phyloP scores from a whole-genome alignment of 2,113 vertebrate species.

The Cnemophilus loriae region DNA sequence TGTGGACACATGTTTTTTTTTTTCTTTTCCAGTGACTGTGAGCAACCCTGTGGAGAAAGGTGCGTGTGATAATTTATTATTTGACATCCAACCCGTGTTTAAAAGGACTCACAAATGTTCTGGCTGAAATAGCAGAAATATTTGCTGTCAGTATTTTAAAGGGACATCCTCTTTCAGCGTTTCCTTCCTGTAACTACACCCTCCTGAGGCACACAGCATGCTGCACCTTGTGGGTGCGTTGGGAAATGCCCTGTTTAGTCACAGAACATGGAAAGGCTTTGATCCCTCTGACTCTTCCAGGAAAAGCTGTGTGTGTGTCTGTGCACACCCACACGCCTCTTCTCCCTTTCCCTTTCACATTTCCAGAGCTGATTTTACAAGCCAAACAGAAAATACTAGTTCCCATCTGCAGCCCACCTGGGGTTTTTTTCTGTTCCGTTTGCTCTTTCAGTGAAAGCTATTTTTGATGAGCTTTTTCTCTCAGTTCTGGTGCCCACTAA shows the following conservation, averaged over 20 bases:
- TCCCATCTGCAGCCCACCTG: not conserved
- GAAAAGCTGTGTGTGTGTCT: rapidly evolving
- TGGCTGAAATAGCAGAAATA: not conserved
- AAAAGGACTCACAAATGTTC: not conserved
- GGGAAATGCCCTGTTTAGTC: not conserved
- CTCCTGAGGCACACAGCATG: not conserved
- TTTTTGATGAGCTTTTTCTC: not conserved
- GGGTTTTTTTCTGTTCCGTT: not conserved
- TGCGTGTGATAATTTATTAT: conserved; percentile 53
- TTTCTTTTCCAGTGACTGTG: conserved; percentile 82
- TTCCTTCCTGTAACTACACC: not conserved
- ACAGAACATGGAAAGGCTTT: not conserved
- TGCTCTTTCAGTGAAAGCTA: not conserved
- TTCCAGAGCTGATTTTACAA: not conserved
- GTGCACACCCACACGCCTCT: not conserved
- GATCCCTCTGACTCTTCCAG: not conserved
- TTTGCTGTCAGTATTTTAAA: not conserved
- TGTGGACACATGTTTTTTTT: not conserved
- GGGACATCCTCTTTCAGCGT: not conserved
- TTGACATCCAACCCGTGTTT: not conserved
- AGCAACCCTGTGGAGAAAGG: conserved; percentile 87
- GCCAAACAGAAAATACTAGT: not conserved
- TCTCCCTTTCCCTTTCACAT: not conserved
- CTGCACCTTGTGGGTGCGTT: not conserved
- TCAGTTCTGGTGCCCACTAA: not conserved